Evolutionary conservation across 2,888 invertebrate genomes (phyloP), one percentile per base, ranked within the genome.

Genomic region (Leuctra nigra): DNA sequence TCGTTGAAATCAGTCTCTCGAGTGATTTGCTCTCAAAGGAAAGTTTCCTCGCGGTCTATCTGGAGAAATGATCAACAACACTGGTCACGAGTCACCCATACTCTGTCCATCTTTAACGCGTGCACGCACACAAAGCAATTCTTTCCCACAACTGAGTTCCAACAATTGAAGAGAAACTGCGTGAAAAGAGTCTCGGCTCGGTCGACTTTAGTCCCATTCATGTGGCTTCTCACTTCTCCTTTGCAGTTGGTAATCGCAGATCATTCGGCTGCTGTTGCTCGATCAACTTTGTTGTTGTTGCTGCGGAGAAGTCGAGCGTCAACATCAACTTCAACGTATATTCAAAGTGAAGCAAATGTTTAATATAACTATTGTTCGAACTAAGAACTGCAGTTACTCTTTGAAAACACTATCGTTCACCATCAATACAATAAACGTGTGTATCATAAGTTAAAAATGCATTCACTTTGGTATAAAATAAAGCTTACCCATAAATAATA

Each of bases 71-170:
- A 46, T 46, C 46, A n/a, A 23, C 23, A 22, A 47, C 13, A 16
- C 25, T 29, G 47, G 29, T 24, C 47, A 47, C 47, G 47, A 29
- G n/a, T 25, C 25, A 29, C 18, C 35, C 50, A 20, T 23, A n/a
- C 33, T 20, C 14, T 50, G 35, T 50, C 50, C 18, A 33, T 16
- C 35, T 50, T 11, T 29, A 6, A 7, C 29, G 6, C 29, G 6
- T 11, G 33, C 50, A 35, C 50, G 33, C 50, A 35, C 50, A 50
- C 50, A 50, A 50, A 48, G 50, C 50, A 20, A 50, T 50, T 50
- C 50, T 50, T 50, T 35, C 50, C 22, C 50, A 13, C 50, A 50
- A 33, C 33, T 50, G 50, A 35, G 20, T 35, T 33, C 23, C 23
- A 20, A 44, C 20, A 20, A 44, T 22, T 44, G 22, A 23, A 22